Percentiles rank a stretch among this genome's conserved stretches.
These are phyloP conservation scores for Austrofundulus limnaeus DNA, from an alignment of 2,113 vertebrate species.

Conservation along the genomic window DNA sequence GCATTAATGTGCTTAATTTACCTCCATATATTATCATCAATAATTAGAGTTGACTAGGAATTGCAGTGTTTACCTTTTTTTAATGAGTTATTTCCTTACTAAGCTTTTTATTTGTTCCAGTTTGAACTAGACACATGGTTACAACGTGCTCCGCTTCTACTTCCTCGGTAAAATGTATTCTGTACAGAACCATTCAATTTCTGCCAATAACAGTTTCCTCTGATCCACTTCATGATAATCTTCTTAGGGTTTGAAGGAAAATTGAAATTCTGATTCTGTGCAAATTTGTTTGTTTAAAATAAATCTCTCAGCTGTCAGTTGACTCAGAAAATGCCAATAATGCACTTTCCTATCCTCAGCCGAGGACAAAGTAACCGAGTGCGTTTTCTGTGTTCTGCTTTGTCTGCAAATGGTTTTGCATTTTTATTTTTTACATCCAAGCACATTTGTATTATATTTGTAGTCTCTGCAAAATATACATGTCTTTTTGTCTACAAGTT, in stretches of 20 bases:
- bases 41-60: conserved; percentile 6
- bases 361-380: conserved; percentile 38
- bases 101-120: conserved; percentile 21
- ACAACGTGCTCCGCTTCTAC: conserved; percentile 29
- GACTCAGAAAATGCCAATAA: conserved; percentile 32
- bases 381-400: background rate
- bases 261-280: conserved; percentile 53
- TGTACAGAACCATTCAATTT: conserved; percentile 45
- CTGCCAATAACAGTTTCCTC: conserved; percentile 38
- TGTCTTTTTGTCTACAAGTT: background rate
- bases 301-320: conserved; percentile 46
- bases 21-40: background rate
- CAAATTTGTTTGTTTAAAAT: conserved; percentile 57
- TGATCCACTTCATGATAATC: conserved; percentile 56
- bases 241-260: conserved; percentile 43
- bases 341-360: conserved; percentile 26
- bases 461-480: background rate
- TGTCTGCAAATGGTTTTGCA: conserved; percentile 1
- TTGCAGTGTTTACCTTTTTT: conserved; percentile 14
- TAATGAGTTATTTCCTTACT: conserved; percentile 14
- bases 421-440: background rate
- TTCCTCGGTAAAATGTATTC: conserved; percentile 47
- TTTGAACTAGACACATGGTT: conserved; percentile 15
- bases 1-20: conserved; percentile 12
- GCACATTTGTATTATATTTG: background rate